phyloP scores from a whole-genome alignment of 2,888 invertebrate genomes.

The Drosophila neoperkinsi region DNA sequence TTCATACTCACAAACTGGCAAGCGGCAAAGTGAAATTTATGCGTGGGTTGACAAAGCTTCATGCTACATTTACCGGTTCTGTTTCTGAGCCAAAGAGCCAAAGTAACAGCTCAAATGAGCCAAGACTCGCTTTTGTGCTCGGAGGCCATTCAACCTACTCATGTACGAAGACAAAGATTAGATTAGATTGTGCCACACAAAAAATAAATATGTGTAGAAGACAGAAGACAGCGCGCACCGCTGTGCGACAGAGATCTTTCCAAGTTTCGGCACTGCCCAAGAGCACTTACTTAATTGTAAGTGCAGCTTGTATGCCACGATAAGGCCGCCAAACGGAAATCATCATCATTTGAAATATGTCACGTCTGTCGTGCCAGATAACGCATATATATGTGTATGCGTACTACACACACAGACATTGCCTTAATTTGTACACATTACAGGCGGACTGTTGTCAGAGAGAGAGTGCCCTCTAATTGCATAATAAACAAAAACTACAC shows the following conservation, averaged over 20 bases:
- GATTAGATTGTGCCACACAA: slow-evolving; percentile 66
- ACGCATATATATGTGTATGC: slow-evolving; percentile 15
- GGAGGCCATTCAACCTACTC: slow-evolving; percentile 58
- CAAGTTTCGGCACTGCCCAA: slow-evolving; percentile 47
- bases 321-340: slow-evolving; percentile 64
- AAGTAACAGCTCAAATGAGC: slow-evolving; percentile 10
- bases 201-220: slow-evolving; percentile 20
- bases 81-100: slow-evolving; percentile 17
- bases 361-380: slow-evolving; percentile 62
- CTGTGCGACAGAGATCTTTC: slow-evolving; percentile 15
- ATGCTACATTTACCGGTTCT: slow-evolving; percentile 66
- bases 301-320: slow-evolving; percentile 68
- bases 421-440: slow-evolving; percentile 5
- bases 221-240: not conserved
- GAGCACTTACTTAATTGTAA: slow-evolving; percentile 76
- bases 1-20: slow-evolving; percentile 3
- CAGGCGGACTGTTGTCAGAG: slow-evolving; percentile 8
- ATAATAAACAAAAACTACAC: slow-evolving; percentile 23
- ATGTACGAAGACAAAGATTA: slow-evolving; percentile 58
- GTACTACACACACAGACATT: slow-evolving; percentile 13
- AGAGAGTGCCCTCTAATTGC: slow-evolving; percentile 22
- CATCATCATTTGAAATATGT: slow-evolving; percentile 63
- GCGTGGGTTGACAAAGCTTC: slow-evolving; percentile 76
- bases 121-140: slow-evolving; percentile 24
- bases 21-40: slow-evolving; percentile 74